Percentiles rank a stretch among this genome's conserved stretches.
These are phyloP conservation scores for Proctacanthus coquilletti DNA, from an alignment of 1,140 invertebrate genomes.

Conservation along the genomic window DNA sequence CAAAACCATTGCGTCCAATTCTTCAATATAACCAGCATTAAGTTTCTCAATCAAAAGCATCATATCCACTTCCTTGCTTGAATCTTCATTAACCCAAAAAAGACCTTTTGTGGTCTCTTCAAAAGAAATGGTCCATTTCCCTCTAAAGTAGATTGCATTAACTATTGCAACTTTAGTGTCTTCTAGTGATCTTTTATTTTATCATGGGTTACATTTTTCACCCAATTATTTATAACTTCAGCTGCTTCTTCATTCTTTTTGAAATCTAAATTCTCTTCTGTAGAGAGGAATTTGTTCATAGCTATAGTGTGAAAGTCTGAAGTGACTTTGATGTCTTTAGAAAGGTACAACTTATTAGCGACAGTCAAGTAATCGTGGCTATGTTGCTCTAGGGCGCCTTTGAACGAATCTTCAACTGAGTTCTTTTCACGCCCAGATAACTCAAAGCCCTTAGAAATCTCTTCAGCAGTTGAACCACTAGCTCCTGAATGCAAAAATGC, in stretches of 20 bases:
- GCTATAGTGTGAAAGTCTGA: slow-evolving; percentile 31
- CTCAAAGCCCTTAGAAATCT: slow-evolving; percentile 32
- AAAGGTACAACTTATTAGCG: slow-evolving; percentile 44
- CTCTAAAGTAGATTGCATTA: slow-evolving; percentile 80
- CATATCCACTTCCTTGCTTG: slow-evolving; percentile 26
- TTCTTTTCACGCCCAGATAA: slow-evolving; percentile 17
- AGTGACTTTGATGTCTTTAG: slow-evolving; percentile 33
- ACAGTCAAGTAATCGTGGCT: slow-evolving; percentile 32
- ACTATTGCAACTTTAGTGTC: slow-evolving; percentile 49
- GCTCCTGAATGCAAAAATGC: slow-evolving; percentile 36
- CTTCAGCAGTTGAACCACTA: slow-evolving; percentile 34
- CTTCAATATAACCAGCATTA: slow-evolving; percentile 25
- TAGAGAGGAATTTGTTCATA: slow-evolving; percentile 34
- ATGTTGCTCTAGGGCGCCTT: slow-evolving; percentile 25
- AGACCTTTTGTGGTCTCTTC: slow-evolving; percentile 23
- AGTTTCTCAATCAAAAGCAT: slow-evolving; percentile 32
- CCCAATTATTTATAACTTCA: slow-evolving; percentile 50
- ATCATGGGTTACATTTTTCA: slow-evolving; percentile 52
- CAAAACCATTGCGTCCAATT: slow-evolving; percentile 26
- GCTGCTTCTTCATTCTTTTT: slow-evolving; percentile 26
- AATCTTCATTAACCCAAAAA: slow-evolving; percentile 29
- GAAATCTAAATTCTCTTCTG: slow-evolving; percentile 39
- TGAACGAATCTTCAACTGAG: slow-evolving; percentile 18
- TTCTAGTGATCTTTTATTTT: slow-evolving; percentile 46
- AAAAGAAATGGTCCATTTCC: slow-evolving; percentile 32